Percentiles rank a stretch among this genome's conserved stretches.
phyloP scores from a whole-genome alignment of 2,888 invertebrate genomes.

The Mythimna lalbum region DNA sequence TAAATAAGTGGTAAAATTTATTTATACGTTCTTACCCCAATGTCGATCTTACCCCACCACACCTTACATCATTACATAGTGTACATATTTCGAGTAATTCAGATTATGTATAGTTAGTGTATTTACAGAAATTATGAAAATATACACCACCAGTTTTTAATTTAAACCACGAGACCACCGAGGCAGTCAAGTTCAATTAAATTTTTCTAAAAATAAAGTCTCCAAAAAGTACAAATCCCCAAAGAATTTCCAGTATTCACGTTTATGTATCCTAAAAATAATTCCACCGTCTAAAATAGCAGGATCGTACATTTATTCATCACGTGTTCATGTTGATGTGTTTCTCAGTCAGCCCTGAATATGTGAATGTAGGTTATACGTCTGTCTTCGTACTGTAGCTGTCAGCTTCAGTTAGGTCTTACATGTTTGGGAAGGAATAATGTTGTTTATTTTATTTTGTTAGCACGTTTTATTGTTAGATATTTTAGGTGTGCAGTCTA shows the following conservation, averaged over 20 bases:
- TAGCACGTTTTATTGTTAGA: neutral
- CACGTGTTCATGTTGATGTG: slow-evolving; percentile 3
- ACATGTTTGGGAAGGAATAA: slow-evolving; percentile 1
- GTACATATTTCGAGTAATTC: too few species aligned
- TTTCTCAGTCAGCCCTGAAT: slow-evolving; percentile 5
- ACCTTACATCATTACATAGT: too few species aligned
- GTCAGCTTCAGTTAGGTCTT: slow-evolving; percentile 3
- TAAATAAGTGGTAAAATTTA: too few species aligned
- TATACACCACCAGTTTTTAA: too few species aligned
- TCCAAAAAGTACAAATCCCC: neutral
- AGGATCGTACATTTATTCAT: slow-evolving; percentile 42
- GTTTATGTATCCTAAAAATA: slow-evolving; percentile 30
- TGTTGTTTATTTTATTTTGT: slow-evolving; percentile 12
- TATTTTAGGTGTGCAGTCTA: too few species aligned
- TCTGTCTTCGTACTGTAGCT: slow-evolving; percentile 9
- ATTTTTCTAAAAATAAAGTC: neutral
- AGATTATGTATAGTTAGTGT: too few species aligned
- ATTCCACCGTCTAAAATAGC: slow-evolving; percentile 10
- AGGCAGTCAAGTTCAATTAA: too few species aligned
- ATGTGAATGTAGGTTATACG: slow-evolving; percentile 8
- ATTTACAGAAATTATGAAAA: too few species aligned
- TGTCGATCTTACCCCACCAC: too few species aligned
- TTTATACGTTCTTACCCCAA: too few species aligned
- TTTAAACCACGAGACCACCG: too few species aligned
- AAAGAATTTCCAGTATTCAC: neutral